Percentiles rank a stretch among this genome's conserved stretches.
These are phyloP conservation scores for Pseudomyrmex pallidus DNA, from an alignment of 1,140 invertebrate species.

Conservation along the genomic window DNA sequence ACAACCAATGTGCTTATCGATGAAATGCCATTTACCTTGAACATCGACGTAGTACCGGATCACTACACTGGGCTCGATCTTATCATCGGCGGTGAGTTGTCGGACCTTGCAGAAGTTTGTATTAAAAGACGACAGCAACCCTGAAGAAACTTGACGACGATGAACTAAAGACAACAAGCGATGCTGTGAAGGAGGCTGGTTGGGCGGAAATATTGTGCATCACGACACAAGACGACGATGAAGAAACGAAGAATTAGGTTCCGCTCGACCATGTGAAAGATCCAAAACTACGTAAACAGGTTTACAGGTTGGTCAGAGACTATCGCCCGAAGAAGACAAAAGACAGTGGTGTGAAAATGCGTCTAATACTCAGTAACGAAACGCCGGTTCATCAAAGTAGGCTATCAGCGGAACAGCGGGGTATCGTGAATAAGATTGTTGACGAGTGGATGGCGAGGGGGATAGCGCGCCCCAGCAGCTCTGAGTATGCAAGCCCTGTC, in stretches of 20 bases:
- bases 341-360: neutral
- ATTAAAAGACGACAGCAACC: neutral
- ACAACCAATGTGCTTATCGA: neutral
- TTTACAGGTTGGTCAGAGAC: neutral
- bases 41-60: neutral
- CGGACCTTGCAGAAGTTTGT: neutral
- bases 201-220: neutral
- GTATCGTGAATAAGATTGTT: neutral
- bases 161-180: neutral
- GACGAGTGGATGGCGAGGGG: neutral
- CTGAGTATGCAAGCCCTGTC: too few species aligned
- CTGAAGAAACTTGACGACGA: neutral
- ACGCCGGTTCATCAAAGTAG: neutral
- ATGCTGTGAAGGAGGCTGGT: too few species aligned
- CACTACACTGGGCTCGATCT: neutral
- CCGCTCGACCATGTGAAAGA: neutral
- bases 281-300: neutral
- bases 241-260: neutral
- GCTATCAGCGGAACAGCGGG: neutral
- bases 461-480: too few species aligned
- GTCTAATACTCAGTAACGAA: neutral
- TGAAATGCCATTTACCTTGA: neutral
- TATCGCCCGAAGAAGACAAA: neutral
- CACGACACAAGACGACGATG: neutral
- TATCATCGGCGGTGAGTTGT: neutral